Conservation (phyloP, 2,888 invertebrate genomes). For the Pseudococcus jackbeardsleyi region DNA sequence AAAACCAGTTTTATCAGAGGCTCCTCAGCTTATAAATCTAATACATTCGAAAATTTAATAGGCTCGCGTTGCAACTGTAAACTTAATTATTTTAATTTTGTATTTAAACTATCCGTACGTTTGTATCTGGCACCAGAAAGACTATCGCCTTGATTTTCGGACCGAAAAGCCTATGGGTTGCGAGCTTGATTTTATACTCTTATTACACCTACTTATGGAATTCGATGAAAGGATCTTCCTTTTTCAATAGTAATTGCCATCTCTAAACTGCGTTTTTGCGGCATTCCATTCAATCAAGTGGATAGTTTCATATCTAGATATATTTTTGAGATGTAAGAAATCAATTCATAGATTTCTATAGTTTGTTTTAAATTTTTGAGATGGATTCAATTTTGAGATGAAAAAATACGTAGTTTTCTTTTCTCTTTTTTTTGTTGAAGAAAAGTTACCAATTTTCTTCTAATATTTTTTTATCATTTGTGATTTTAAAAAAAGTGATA, state of each 20-base stretch:
- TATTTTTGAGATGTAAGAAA: too few species aligned
- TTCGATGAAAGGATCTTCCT: constrained; percentile 8
- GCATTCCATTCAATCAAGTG: background rate
- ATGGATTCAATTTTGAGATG: too few species aligned
- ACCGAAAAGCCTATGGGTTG: constrained; percentile 26
- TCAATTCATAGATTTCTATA: too few species aligned
- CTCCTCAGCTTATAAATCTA: constrained; percentile 18
- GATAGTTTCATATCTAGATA: background rate
- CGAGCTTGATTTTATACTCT: background rate
- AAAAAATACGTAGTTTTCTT: too few species aligned
- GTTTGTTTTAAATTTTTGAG: too few species aligned
- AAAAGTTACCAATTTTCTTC: too few species aligned
- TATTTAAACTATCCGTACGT: constrained; percentile 22
- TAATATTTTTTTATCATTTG: too few species aligned
- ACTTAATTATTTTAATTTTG: constrained; percentile 57
- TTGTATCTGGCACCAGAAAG: constrained; percentile 2
- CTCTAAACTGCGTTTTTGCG: background rate
- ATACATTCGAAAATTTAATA: constrained; percentile 54
- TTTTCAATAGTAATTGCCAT: constrained; percentile 13
- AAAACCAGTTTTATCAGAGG: constrained; percentile 33
- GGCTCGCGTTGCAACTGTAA: constrained; percentile 47
- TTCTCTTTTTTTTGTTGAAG: too few species aligned
- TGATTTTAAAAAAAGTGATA: too few species aligned
- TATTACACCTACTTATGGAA: background rate
- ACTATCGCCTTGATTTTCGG: constrained; percentile 13